phyloP scores from a whole-genome alignment of 92 coral and sea anemone genomes.

The Palythoa grandiflora region DNA sequence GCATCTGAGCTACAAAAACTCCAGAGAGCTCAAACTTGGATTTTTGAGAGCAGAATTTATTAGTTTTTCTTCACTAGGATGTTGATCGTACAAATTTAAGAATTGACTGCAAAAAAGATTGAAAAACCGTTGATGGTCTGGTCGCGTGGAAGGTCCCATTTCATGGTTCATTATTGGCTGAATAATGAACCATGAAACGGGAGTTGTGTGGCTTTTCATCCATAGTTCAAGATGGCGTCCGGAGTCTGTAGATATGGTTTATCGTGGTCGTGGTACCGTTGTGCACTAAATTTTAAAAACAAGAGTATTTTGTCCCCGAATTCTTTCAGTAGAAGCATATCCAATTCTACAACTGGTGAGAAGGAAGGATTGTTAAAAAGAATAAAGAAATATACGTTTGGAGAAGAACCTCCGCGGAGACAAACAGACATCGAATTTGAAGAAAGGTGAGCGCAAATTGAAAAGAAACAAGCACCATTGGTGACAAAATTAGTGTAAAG shows the following conservation, averaged over 20 bases:
- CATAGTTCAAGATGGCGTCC: conserved; percentile 32
- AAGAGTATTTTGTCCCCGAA: not conserved
- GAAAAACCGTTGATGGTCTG: too few relatives aligned
- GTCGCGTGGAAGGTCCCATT: too few relatives aligned
- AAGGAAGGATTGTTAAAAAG: conserved; percentile 26
- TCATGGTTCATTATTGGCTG: too few relatives aligned
- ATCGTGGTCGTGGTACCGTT: not conserved
- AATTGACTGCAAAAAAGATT: too few relatives aligned
- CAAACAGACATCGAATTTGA: not conserved
- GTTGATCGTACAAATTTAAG: too few relatives aligned
- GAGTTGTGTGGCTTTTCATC: too few relatives aligned
- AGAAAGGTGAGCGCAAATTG: conserved; percentile 9
- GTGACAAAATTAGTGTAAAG: too few relatives aligned
- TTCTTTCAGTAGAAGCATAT: not conserved
- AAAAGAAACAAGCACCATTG: not conserved
- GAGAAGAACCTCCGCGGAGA: conserved; percentile 43
- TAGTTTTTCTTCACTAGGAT: too few relatives aligned
- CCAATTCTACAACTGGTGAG: conserved; percentile 6
- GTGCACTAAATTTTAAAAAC: not conserved
- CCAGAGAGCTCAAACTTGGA: too few relatives aligned
- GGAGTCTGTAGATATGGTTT: not conserved
- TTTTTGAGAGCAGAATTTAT: too few relatives aligned
- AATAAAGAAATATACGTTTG: conserved; percentile 40
- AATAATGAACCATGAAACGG: too few relatives aligned
- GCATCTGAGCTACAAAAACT: too few relatives aligned